Base-by-base conservation (phyloP, 1,140 invertebrate genomes). In the Lucilia sericata region DNA sequence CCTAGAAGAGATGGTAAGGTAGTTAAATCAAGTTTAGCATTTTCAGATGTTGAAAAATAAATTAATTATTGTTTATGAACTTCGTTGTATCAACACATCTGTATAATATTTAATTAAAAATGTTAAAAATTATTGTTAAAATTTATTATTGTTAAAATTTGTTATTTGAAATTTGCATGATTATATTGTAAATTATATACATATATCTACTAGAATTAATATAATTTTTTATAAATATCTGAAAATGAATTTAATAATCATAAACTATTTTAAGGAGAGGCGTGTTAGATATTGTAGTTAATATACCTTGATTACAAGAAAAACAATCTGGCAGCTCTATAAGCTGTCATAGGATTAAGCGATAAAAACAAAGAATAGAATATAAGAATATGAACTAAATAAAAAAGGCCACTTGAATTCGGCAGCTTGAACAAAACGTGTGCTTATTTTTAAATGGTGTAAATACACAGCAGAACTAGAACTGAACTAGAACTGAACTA, bases 381-480 rank as follows among this genome's bases (percentile, higher is more conserved):
- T 12, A 17, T 60, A 60, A 60, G 51, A 60, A n/a, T n/a, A n/a
- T n/a, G 13, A n/a, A 60, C 13, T 60, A 17, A 60, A 60, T 60
- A 60, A 60, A 60, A n/a, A 5, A 5, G 0, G n/a, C n/a, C 13
- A 60, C 51, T 60, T 60, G 51, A 42, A 60, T n/a, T 60, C 14
- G 4, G 51, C 4, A 60, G 51, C 14, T 12, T 60, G 12, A 5
- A 42, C 8, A 17, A 12, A 60, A 60, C 51, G 51, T 12, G 13
- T 60, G 51, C 51, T n/a, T 60, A 60, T 60, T 60, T 60, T 60
- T 60, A 60, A 60, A 60, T n/a, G n/a, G 51, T 60, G 51, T 60
- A 60, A 60, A 60, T 60, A 60, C 51, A 60, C 51, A 60, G 14
- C 5, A 60, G n/a, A n/a, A n/a, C n/a, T n/a, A n/a, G n/a, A n/a